Evolutionary conservation across 2,797 vertebrate genomes (phyloP).

Genomic region (Artibeus lituratus): DNA sequence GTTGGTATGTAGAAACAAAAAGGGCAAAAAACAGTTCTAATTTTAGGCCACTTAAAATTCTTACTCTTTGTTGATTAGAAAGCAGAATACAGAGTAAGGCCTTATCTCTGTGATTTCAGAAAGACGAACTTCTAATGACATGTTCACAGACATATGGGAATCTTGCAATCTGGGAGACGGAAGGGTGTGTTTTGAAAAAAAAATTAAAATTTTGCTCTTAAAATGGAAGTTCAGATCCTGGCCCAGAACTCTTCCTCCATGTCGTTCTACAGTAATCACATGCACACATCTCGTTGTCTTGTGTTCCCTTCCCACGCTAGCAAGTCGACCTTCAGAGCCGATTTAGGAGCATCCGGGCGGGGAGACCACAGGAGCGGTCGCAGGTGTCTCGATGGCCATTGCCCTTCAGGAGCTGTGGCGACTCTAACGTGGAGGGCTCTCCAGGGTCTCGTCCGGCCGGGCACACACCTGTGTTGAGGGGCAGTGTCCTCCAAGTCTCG

Average conservation of each 20-base stretch:
- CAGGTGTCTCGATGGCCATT: background rate
- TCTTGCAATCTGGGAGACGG: background rate
- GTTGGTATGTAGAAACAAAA: background rate
- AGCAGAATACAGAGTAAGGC: background rate
- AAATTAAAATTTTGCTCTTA: background rate
- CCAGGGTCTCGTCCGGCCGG: background rate
- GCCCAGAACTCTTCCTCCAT: background rate
- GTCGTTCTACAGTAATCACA: background rate
- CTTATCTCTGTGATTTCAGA: background rate
- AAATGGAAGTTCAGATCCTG: background rate
- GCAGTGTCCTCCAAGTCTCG: background rate
- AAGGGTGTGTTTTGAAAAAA: background rate
- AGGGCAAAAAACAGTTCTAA: background rate
- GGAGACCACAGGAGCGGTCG: background rate
- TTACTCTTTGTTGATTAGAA: background rate
- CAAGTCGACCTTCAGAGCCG: background rate
- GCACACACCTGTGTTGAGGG: too few species aligned
- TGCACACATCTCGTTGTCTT: background rate
- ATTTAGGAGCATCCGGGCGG: too few species aligned
- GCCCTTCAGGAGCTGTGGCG: fast-evolving
- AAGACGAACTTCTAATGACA: background rate
- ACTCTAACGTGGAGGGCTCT: background rate
- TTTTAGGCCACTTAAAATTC: background rate
- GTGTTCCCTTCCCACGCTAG: background rate
- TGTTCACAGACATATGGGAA: background rate